Evolutionary conservation across 1,140 invertebrate species (phyloP), one percentile per base, ranked within the genome.

Genomic region (Caerostris extrusa): DNA sequence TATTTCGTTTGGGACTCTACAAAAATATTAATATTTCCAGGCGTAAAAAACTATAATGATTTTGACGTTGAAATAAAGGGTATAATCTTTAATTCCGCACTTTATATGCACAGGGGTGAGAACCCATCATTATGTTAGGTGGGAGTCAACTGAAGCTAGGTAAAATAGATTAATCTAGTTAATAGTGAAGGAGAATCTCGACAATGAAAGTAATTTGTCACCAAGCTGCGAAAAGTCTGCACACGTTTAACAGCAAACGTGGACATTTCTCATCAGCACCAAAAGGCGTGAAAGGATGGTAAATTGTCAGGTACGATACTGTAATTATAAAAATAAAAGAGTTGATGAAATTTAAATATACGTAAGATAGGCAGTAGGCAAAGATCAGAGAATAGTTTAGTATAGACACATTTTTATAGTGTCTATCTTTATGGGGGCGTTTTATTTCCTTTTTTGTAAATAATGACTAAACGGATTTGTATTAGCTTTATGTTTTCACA

Each of bases 171-270:
- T 77, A 50, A 77, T 77, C 71, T 77, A 50, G 71, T 77, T 50
- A 77, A 77, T 50, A 77, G 8, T 50, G 71, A 77, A 77, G 50
- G 71, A 77, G 71, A 19, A 50, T 12, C 5, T 50, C 19, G 34
- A 77, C 34, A 77, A 77, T 77, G 71, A 50, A 53, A 12, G 71
- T 12, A 77, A 77, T 77, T 77, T 77, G 71, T 77, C 71, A 77
- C 50, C 71, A 77, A 77, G 34, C 10, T 77, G 71, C 5, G 71
- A 77, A 77, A 77, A 12, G 34, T 50, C 71, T 77, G 19, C 71
- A 77, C 10, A 50, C 14, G 50, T 50, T 77, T 77, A 77, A 77
- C 50, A 12, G 34, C 50, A 53, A 34, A 4, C 34, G 8, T 50
- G 6, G 8, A 4, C 34, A 34, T 34, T 34, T 34, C 2, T 34